Evolutionary conservation across 53 echinoderm and acorn worm genomes (phyloP), one percentile per base, ranked within the genome.

Genomic region (Pentamera pediparva): DNA sequence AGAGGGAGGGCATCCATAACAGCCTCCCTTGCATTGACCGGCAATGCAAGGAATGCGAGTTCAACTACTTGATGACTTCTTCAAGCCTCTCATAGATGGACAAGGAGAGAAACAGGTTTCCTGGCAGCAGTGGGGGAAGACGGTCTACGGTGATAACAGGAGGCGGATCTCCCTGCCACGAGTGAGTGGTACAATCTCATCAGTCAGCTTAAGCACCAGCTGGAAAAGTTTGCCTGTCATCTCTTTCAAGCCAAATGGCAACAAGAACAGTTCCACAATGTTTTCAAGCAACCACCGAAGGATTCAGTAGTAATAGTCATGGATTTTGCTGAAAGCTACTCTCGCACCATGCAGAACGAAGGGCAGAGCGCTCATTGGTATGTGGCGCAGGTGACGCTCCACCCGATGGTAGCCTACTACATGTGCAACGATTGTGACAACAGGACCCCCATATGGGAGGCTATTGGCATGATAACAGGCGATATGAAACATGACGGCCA

Each of bases 401-500:
- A 82, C 67, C 82, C 75, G 6, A 70, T 82, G 49, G 64, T 82
- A 35, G 47, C 22, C 13, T 82, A 26, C 76, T 82, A 82, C 38
- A 61, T 32, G 48, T 82, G 64, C 34, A 40, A 15, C 39, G 32
- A 56, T 27, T 70, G n/a, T n/a, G n/a, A n/a, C n/a, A n/a, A n/a
- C n/a, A n/a, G n/a, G n/a, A n/a, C n/a, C 19, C 33, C 35, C 6
- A 15, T 13, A 27, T 13, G 31, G 27, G 31, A 11, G 26, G 33
- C 35, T 32, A 61, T 29, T 45, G 43, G 25, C 67, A 33, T 29
- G 33, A 61, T 19, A 7, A 61, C 12, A 61, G 61, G n/a, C n/a
- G n/a, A n/a, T n/a, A n/a, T n/a, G n/a, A n/a, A n/a, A n/a, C n/a
- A n/a, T n/a, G n/a, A n/a, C n/a, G n/a, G n/a, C n/a, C n/a, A n/a